Evolutionary conservation across 2,888 invertebrate genomes (phyloP).

Genomic region (Cosmia trapezina): DNA sequence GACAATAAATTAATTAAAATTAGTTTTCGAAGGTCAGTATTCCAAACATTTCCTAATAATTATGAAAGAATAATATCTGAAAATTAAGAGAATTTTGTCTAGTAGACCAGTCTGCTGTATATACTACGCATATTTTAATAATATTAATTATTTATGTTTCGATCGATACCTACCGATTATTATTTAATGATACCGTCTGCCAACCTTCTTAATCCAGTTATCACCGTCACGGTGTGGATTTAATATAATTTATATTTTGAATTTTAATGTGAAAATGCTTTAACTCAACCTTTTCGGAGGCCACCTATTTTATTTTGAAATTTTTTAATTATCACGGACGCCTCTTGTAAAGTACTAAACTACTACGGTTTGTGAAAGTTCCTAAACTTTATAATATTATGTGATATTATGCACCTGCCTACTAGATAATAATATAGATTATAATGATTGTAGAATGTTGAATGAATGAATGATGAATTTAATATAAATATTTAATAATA

Average conservation of each 20-base stretch:
- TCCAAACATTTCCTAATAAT: conserved; percentile 22
- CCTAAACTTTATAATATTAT: too few relatives aligned
- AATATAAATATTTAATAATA: too few relatives aligned
- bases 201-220: conserved; percentile 37
- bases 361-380: too few relatives aligned
- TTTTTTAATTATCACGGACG: background rate
- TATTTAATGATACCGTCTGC: conserved; percentile 36
- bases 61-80: conserved; percentile 29
- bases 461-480: too few relatives aligned
- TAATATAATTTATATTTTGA: conserved; percentile 13
- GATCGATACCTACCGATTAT: conserved; percentile 17
- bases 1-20: conserved; percentile 33
- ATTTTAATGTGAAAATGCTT: conserved; percentile 21
- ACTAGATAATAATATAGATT: too few relatives aligned
- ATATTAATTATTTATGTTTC: conserved; percentile 32
- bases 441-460: too few relatives aligned
- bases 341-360: background rate
- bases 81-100: conserved; percentile 13
- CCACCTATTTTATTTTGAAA: background rate
- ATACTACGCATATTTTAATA: conserved; percentile 44
- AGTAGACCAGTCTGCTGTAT: conserved; percentile 23
- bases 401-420: too few relatives aligned
- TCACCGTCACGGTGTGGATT: conserved; percentile 6
- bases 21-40: conserved; percentile 28
- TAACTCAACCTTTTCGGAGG: conserved; percentile 25